A percentile compares a stretch with the other conserved stretches of the same genome.
These are phyloP conservation scores for Pelmatolapia mariae DNA, from an alignment of 2,113 vertebrate species.

Conservation along the genomic window DNA sequence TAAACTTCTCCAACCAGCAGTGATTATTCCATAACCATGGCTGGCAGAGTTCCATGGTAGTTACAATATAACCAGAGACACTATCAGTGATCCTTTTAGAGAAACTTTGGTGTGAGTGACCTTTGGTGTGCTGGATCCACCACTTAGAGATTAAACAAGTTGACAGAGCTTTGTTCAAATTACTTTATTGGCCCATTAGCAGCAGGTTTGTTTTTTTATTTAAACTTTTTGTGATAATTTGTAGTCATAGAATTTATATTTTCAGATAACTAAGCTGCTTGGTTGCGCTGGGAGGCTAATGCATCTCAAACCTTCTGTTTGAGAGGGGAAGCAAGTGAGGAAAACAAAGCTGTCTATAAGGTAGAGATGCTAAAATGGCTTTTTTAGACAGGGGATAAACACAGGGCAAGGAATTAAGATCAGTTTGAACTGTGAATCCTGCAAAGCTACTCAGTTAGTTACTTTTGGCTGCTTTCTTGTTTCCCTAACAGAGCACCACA, in stretches of 20 bases:
- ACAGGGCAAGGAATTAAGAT: neutral
- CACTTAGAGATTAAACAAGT: neutral
- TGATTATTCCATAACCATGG: neutral
- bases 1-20: neutral
- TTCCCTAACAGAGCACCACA: neutral
- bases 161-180: neutral
- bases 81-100: neutral
- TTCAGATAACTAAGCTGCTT: neutral
- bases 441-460: neutral
- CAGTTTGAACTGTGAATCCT: neutral
- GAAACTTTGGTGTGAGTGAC: neutral
- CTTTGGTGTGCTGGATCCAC: neutral
- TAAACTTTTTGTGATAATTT: neutral
- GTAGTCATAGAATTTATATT: neutral
- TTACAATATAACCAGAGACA: neutral
- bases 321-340: neutral
- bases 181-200: neutral
- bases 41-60: neutral
- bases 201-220: neutral
- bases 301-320: neutral
- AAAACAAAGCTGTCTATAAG: neutral
- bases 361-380: neutral
- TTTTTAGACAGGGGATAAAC: neutral
- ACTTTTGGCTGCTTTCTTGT: neutral
- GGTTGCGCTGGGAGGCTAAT: rapidly evolving